Percentiles rank a stretch among this genome's conserved stretches.
phyloP scores from a whole-genome alignment of 1,140 invertebrate genomes.

The Octopus bimaculoides region DNA sequence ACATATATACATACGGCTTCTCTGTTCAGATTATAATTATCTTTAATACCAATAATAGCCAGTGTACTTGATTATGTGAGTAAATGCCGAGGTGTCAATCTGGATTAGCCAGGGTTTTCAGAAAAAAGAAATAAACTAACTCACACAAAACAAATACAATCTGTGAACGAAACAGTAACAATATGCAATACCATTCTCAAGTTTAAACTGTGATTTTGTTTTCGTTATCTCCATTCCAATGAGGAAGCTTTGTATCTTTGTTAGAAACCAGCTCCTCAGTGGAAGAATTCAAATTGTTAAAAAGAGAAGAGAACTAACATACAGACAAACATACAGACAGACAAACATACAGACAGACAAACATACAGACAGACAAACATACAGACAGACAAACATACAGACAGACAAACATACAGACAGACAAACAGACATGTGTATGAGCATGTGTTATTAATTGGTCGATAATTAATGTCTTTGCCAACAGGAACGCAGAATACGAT shows the following conservation, averaged over 20 bases:
- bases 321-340: neutral
- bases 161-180: neutral
- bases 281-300: neutral
- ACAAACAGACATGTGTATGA: neutral
- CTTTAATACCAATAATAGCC: neutral
- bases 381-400: neutral
- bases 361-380: neutral
- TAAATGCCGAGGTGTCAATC: neutral
- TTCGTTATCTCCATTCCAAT: no score
- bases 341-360: neutral
- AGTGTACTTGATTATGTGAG: neutral
- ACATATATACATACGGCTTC: neutral
- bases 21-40: no score
- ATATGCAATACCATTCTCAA: no score
- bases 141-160: neutral
- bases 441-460: neutral
- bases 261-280: no score
- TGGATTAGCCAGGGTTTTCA: neutral
- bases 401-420: neutral
- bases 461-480: neutral
- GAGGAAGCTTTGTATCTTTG: no score
- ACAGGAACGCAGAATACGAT: constrained; percentile 6
- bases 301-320: neutral
- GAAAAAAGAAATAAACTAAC: neutral
- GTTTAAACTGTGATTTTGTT: no score